These are phyloP conservation scores for Brachionus sp. DNA, from an alignment of 1,140 invertebrate genomes.

Conservation along the genomic window DNA sequence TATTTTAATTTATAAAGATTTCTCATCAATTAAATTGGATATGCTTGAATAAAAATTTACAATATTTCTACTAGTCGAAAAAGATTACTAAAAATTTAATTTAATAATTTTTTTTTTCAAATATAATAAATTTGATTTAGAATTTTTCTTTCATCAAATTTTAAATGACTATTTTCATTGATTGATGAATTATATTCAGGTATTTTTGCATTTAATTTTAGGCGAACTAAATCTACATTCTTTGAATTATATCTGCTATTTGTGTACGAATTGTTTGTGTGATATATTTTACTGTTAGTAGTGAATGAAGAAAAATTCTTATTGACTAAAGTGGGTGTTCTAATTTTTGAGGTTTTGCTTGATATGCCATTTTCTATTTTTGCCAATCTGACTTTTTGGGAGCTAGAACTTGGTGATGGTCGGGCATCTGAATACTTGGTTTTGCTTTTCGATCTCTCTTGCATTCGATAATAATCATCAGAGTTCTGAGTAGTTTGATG, in stretches of 20 bases:
- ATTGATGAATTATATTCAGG: neutral
- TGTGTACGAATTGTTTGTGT: neutral
- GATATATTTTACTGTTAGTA: neutral
- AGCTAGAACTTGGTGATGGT: neutral
- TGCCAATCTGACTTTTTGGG: neutral
- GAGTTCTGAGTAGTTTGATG: neutral
- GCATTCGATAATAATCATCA: neutral
- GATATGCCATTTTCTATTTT: neutral
- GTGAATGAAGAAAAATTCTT: neutral
- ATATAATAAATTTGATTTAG: constrained; percentile 18
- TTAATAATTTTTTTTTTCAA: neutral
- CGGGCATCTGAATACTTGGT: neutral
- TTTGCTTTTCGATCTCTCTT: constrained; percentile 5
- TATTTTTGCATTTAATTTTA: neutral
- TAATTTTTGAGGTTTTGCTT: neutral
- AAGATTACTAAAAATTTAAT: neutral
- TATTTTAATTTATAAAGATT: neutral
- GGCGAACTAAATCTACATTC: neutral
- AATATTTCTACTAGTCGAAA: neutral
- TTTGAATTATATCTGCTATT: neutral
- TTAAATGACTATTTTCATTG: constrained; percentile 12
- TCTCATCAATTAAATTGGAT: neutral
- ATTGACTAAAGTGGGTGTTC: neutral
- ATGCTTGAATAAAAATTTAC: neutral
- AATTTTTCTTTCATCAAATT: constrained; percentile 24